Evolutionary conservation across 2,888 invertebrate genomes (phyloP), one percentile per base, ranked within the genome.

Genomic region (Pyrochroa serraticornis): DNA sequence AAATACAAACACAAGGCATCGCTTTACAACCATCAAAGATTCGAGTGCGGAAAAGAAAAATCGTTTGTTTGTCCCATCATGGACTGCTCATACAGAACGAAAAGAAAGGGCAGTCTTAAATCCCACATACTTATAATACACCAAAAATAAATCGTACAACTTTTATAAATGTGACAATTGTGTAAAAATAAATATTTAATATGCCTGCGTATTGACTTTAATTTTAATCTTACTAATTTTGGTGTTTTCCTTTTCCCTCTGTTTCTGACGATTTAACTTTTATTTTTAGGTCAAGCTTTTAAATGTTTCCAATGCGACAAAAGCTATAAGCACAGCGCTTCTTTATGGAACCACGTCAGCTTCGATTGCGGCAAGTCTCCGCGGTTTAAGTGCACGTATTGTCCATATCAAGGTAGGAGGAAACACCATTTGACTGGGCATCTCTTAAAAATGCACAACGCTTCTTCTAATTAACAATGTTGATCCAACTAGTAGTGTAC

Each of bases 251-350:
- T 8, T 10, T 36, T 14, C 22, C 8, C n/a, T 14, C 30, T 46
- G 2, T 30, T 37, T 47, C 45, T 13, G 12, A 8, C 31, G 43
- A 43, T 9, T 45, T 7, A 8, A 34, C 9, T 46, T 53, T 41
- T 34, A 7, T 22, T 53, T 53, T 30, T 48, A 55, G 54, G 54
- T 46, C 30, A 41, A 31, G 48, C 31, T 22, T 55, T 42, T 22
- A 6, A 47, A 33, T 55, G 54, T 48, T 42, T 31, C 42, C 47
- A 55, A 39, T 55, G 54, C 35, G 30, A 48, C 42, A 55, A 55
- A 48, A 65, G 69, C 6, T 76, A 76, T 63, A 75, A 74, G 51
- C 71, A 74, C 38, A 71, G 72, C 44, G 71, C 73, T 2, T 73
- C 75, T 62, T 63, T 77, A 42, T 66, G 70, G 6, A 60, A 75